Conservation (phyloP, 2,888 invertebrate species). For the Cepaea hortensis region DNA sequence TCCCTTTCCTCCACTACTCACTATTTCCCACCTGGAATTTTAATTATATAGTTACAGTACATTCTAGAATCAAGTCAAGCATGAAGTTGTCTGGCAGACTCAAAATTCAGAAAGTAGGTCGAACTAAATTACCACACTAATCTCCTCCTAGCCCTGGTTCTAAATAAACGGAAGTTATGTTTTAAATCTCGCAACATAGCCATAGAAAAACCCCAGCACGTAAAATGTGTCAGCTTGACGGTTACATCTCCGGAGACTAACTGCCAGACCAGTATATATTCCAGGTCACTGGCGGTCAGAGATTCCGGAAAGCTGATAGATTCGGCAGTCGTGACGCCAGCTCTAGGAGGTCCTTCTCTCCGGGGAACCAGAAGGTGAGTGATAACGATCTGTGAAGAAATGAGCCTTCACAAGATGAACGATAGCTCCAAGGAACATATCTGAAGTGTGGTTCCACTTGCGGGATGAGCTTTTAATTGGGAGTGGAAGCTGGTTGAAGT, state of each 20-base stretch:
- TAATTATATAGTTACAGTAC: too few relatives aligned
- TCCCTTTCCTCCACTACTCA: too few relatives aligned
- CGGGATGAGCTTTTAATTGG: slow-evolving; percentile 4
- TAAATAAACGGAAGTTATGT: background rate
- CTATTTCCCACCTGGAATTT: too few relatives aligned
- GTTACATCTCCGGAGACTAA: background rate
- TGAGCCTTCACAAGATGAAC: slow-evolving; percentile 29
- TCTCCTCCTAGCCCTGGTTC: background rate
- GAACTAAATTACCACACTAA: too few relatives aligned
- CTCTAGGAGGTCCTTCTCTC: background rate
- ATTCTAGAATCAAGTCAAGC: too few relatives aligned
- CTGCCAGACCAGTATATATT: background rate
- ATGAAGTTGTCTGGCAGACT: too few relatives aligned
- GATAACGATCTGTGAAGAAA: slow-evolving; percentile 24
- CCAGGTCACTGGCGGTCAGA: background rate
- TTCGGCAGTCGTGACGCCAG: background rate
- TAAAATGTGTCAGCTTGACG: background rate
- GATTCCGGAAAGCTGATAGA: background rate
- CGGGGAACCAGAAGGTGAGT: slow-evolving; percentile 11
- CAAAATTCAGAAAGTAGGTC: too few relatives aligned
- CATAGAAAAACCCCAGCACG: background rate
- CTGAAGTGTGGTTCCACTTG: background rate
- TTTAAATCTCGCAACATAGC: background rate
- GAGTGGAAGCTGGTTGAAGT: background rate
- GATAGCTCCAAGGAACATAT: background rate